phyloP scores from a whole-genome alignment of 1,140 invertebrate genomes.

The Trissolcus basalis region DNA sequence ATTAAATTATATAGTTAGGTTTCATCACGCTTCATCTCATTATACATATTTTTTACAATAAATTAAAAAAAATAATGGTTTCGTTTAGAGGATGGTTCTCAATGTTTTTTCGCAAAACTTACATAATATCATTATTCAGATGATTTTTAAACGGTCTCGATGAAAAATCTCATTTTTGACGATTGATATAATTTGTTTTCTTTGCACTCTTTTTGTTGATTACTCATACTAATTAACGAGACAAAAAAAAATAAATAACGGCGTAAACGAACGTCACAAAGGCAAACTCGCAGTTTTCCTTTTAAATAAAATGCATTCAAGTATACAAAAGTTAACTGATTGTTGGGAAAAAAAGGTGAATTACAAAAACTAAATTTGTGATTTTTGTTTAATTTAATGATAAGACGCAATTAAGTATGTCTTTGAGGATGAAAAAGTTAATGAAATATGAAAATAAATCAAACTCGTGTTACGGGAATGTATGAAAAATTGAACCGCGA shows the following conservation, averaged over 20 bases:
- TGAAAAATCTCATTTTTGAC: slow-evolving; percentile 30
- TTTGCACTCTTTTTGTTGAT: slow-evolving; percentile 2
- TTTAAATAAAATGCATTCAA: neutral
- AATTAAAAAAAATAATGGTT: slow-evolving; percentile 34
- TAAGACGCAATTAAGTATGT: too few species aligned
- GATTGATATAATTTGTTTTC: slow-evolving; percentile 43
- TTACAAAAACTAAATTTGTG: neutral
- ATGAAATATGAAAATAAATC: neutral
- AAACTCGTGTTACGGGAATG: neutral
- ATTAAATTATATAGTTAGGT: slow-evolving; percentile 41
- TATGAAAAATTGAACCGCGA: slow-evolving; percentile 20
- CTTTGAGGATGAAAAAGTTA: neutral
- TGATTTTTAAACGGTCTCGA: slow-evolving; percentile 7
- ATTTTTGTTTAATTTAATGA: too few species aligned
- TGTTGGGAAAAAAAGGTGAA: too few species aligned
- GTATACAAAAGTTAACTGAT: neutral
- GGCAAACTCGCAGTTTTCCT: neutral
- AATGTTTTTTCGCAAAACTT: slow-evolving; percentile 27
- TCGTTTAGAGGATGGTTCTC: slow-evolving; percentile 35
- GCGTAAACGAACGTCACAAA: neutral
- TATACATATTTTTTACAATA: slow-evolving; percentile 43
- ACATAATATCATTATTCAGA: slow-evolving; percentile 41
- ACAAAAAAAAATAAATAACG: slow-evolving; percentile 10
- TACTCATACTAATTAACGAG: neutral
- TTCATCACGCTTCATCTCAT: slow-evolving; percentile 19